Evolutionary conservation across 1,140 invertebrate genomes (phyloP), one percentile per base, ranked within the genome.

Genomic region (Lepidurus couesii): DNA sequence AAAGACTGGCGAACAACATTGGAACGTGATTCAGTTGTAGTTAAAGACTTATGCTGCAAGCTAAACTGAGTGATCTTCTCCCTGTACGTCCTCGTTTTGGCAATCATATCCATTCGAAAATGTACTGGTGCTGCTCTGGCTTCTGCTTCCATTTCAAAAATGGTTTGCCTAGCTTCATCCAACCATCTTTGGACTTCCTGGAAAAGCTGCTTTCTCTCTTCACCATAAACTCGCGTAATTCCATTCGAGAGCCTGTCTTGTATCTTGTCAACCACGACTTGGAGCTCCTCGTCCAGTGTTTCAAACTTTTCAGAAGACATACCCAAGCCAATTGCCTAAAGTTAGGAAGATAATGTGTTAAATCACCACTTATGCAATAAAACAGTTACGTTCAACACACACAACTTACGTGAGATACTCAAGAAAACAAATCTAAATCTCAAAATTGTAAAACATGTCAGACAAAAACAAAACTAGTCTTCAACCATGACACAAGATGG

Each of bases 231-330:
- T 74, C 77, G 76, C 7, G 81, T 77, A 24, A 86, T 80, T 79
- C 82, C 82, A 24, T 81, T 81, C n/a, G 85, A 83, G 44, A 86
- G 80, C 79, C 82, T 82, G 21, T 81, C 80, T 80, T 82, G 82
- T 47, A 86, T 79, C 73, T 82, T 82, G 21, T 86, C 84, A 73
- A 83, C 81, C 42, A 86, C 73, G 42, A 81, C 80, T 42, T 82
- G 81, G 7, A 87, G 83, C 79, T 87, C 87, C 75, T 87, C 86
- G 82, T 87, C 84, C 16, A 87, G 79, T 73, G 82, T 84, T 81
- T 87, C 87, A 82, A 87, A 87, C 82, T 85, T 86, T 83, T 87
- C 85, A 7, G 86, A 87, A 77, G 86, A 87, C 86, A 86, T 86
- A 24, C 78, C 16, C n/a, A 16, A 74, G 43, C 6, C 21, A 78